Percentiles rank a stretch among this genome's conserved stretches.
phyloP scores from a whole-genome alignment of 2,888 invertebrate species.

The Drosophila maculinotata region DNA sequence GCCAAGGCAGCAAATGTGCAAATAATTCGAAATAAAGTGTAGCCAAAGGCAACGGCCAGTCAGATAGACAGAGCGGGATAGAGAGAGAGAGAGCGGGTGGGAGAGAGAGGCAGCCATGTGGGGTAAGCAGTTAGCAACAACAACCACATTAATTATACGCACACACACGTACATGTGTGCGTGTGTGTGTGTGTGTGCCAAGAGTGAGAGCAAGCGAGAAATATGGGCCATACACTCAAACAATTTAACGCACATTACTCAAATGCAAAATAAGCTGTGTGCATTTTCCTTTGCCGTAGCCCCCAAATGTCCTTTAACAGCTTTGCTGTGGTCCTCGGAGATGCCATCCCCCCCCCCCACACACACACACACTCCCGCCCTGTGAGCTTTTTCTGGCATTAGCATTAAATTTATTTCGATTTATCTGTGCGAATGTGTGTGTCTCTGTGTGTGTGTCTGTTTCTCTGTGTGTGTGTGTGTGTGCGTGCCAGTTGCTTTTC shows the following conservation, averaged over 20 bases:
- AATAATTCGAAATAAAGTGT: constrained; percentile 73
- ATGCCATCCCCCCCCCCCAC: neutral
- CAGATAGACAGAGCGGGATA: constrained; percentile 15
- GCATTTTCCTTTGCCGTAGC: constrained; percentile 12
- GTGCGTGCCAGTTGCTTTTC: neutral
- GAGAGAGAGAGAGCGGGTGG: no score
- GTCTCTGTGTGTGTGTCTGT: neutral
- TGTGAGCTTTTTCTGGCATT: constrained; percentile 44
- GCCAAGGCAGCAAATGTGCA: constrained; percentile 67
- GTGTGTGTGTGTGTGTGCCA: no score
- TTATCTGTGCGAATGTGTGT: constrained; percentile 28
- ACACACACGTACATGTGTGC: constrained; percentile 30
- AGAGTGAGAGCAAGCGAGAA: constrained; percentile 1
- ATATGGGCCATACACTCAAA: constrained; percentile 49
- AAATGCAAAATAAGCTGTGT: constrained; percentile 68
- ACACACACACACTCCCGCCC: neutral
- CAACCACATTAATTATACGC: constrained; percentile 67
- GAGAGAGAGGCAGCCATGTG: constrained; percentile 10
- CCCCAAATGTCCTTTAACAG: constrained; percentile 7
- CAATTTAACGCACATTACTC: constrained; percentile 66
- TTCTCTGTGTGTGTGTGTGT: neutral
- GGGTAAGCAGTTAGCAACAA: constrained; percentile 39
- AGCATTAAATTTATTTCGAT: constrained; percentile 69
- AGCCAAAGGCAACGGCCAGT: constrained; percentile 54
- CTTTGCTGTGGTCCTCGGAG: constrained; percentile 7